A percentile compares a stretch with the other conserved stretches of the same genome.
Conservation (phyloP, 2,888 invertebrate species). For the Macrophya annulata region DNA sequence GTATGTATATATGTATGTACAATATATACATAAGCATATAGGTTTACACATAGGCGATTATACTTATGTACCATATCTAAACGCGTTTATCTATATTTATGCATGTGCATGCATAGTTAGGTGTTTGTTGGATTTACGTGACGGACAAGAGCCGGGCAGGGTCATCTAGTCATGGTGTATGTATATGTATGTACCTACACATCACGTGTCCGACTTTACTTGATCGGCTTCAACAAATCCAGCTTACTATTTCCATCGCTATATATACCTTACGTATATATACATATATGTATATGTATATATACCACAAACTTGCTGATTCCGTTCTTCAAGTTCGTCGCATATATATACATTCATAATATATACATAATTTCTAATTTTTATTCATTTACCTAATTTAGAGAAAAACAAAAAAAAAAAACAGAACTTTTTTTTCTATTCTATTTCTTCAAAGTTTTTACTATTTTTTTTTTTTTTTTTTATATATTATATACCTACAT, state of each 20-base stretch:
- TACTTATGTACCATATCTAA: too few relatives aligned
- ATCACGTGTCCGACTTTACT: slow-evolving; percentile 26
- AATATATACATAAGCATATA: too few relatives aligned
- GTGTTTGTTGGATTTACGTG: slow-evolving; percentile 14
- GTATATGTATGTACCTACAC: slow-evolving; percentile 14
- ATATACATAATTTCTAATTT: neutral
- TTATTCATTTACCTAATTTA: neutral
- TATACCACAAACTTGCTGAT: slow-evolving; percentile 20
- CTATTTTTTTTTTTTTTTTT: neutral
- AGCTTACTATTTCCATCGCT: neutral
- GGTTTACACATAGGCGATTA: too few relatives aligned
- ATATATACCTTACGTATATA: neutral
- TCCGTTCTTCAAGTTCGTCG: neutral
- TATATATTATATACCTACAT: too few relatives aligned
- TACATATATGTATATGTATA: too few relatives aligned
- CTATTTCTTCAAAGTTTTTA: too few relatives aligned
- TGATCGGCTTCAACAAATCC: slow-evolving; percentile 36
- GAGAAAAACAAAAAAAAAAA: too few relatives aligned
- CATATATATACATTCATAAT: neutral
- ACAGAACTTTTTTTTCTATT: too few relatives aligned
- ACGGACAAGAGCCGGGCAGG: neutral
- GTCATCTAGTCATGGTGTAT: slow-evolving; percentile 10
- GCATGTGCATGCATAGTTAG: slow-evolving; percentile 15
- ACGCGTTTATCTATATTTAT: neutral
- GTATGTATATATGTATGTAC: too few relatives aligned